Conservation (phyloP, 1,140 invertebrate genomes). For the Manduca sexta region DNA sequence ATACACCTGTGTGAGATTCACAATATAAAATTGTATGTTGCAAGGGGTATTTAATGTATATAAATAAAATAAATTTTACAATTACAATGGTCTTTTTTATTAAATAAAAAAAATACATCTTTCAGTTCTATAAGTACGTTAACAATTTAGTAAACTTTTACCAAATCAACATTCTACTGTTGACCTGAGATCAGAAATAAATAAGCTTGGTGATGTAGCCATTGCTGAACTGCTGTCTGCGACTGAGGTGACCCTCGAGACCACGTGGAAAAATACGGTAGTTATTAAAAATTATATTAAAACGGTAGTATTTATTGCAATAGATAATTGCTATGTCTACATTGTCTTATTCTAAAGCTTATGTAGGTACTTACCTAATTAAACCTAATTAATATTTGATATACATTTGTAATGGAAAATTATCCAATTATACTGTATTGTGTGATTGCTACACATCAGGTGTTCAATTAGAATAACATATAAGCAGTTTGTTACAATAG, state of each 20-base stretch:
- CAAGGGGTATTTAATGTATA: too few relatives aligned
- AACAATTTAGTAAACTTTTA: constrained; percentile 69
- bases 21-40: too few relatives aligned
- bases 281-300: too few relatives aligned
- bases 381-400: constrained; percentile 18
- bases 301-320: background rate
- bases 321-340: constrained; percentile 1
- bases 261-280: too few relatives aligned
- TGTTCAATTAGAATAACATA: background rate
- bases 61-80: constrained; percentile 3
- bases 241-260: too few relatives aligned
- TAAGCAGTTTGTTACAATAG: constrained; percentile 1
- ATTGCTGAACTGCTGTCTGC: constrained; percentile 11
- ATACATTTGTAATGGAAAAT: constrained; percentile 35
- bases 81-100: constrained; percentile 53
- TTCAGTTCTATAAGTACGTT: constrained; percentile 68
- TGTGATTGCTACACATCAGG: constrained; percentile 15
- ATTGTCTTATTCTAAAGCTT: background rate
- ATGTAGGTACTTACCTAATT: constrained; percentile 1
- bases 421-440: constrained; percentile 25
- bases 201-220: constrained; percentile 39
- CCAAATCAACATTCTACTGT: constrained; percentile 60
- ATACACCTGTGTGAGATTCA: too few relatives aligned
- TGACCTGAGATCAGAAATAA: constrained; percentile 66
- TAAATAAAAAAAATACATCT: constrained; percentile 68